Conservation (phyloP, 2,113 vertebrate genomes). For the Dendropsophus ebraccatus region DNA sequence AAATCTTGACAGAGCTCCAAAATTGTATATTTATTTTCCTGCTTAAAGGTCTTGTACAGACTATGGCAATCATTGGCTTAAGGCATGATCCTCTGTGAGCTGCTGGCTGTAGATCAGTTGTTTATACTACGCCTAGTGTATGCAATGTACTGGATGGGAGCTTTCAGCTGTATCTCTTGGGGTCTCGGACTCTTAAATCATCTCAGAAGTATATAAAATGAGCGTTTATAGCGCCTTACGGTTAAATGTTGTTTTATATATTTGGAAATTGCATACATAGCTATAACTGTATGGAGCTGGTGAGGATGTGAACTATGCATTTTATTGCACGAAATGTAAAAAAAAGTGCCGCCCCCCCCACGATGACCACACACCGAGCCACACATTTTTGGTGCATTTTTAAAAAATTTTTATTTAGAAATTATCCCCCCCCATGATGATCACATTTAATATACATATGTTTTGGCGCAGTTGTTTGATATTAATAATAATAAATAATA, state of each 20-base stretch:
- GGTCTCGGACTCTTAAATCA: background rate
- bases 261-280: background rate
- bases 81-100: slow-evolving; percentile 30
- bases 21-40: slow-evolving; percentile 56
- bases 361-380: too few relatives aligned
- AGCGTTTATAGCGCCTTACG: background rate
- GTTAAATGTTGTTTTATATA: background rate
- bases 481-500: too few relatives aligned
- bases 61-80: slow-evolving; percentile 44
- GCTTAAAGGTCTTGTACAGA: slow-evolving; percentile 41
- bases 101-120: slow-evolving; percentile 38
- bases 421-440: too few relatives aligned
- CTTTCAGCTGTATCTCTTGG: background rate
- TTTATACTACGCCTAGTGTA: slow-evolving; percentile 6
- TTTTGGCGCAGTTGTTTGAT: too few relatives aligned
- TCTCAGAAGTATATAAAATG: background rate
- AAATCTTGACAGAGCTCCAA: slow-evolving; percentile 56
- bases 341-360: too few relatives aligned
- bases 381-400: too few relatives aligned
- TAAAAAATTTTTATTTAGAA: too few relatives aligned
- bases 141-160: background rate
- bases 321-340: too few relatives aligned
- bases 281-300: too few relatives aligned
- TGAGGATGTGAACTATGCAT: too few relatives aligned
- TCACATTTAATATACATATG: too few relatives aligned